Base-by-base conservation (phyloP, 2,797 vertebrate genomes). In the Morus bassanus region DNA sequence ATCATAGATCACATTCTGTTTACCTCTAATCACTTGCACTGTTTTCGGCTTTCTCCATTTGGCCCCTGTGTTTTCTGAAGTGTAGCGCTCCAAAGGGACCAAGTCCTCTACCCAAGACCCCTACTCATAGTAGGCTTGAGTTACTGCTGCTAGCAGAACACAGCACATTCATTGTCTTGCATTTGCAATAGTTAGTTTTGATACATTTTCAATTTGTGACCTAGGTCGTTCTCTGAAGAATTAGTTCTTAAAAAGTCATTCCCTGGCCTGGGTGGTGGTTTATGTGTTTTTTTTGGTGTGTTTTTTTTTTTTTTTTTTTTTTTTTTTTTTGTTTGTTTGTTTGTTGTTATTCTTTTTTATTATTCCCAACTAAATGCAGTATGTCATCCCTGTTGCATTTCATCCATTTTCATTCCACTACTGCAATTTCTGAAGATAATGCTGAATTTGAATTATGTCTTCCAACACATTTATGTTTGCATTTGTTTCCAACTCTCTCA, bases 21-120 rank as follows among this genome's bases (percentile, higher is more conserved):
- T 80, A 33, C 17, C 30, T 83, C 37, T 83, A 69, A 61, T 69
- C 18, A n/a, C 13, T 3, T 79, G 24, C 23, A 45, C 24, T 69
- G 8, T 31, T 74, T 69, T n/a, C 24, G 16, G 21, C 46, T 65
- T 90, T 85, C 59, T 91, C 24, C 30, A 46, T 14, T 39, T 64
- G 24, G 9, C 23, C 28, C 10, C 17, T n/a, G 16, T 57, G 22
- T 91, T 82, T 83, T 69, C 51, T 3, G 3, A 83, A 77, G 46
- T 45, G 21, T 8, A 61, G 59, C n/a, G 7, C 41, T 31, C 37
- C 39, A 80, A 63, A 70, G 48, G 27, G 23, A 92, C 13, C 15
- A 79, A 51, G 25, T 75, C n/a, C 18, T 79, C 28, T 24, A 28
- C 23, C 21, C 3, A 3, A 11, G 0, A 0, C 43, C 11, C 41